Conservation (phyloP, 2,797 vertebrate genomes). For the Acanthornis magna region DNA sequence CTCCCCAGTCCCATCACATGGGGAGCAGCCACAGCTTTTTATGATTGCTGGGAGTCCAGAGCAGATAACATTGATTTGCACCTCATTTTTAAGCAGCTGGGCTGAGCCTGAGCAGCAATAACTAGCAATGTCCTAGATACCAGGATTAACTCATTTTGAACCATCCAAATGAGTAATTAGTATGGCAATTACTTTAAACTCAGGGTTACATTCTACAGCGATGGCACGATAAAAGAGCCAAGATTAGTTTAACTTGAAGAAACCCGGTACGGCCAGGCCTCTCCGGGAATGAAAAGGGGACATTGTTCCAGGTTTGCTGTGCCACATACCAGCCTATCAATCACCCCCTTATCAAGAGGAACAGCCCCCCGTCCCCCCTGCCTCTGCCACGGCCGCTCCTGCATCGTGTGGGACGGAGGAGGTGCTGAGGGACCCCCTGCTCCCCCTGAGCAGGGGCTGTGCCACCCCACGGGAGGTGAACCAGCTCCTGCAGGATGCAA, state of each 20-base stretch:
- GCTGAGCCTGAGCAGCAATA: constrained; percentile 21
- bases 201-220: constrained; percentile 30
- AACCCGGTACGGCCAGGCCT: not conserved
- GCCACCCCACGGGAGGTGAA: not conserved
- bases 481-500: constrained; percentile 21
- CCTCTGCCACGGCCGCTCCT: not conserved
- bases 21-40: not conserved
- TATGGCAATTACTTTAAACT: constrained; percentile 51
- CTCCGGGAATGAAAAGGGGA: constrained; percentile 29
- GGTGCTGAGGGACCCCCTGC: not conserved
- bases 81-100: not conserved
- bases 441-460: not conserved
- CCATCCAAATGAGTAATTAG: constrained; percentile 54
- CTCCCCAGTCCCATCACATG: not conserved
- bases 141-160: constrained; percentile 47
- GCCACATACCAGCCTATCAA: constrained; percentile 56
- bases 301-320: constrained; percentile 26
- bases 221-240: constrained; percentile 35
- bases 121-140: not conserved
- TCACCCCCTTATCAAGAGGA: constrained; percentile 26
- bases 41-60: not conserved
- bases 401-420: not conserved
- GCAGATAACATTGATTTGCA: not conserved
- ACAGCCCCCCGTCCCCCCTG: not conserved
- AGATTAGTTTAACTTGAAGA: constrained; percentile 54